These are phyloP conservation scores for Garra rufa DNA, from an alignment of 2,113 vertebrate genomes.

Conservation along the genomic window DNA sequence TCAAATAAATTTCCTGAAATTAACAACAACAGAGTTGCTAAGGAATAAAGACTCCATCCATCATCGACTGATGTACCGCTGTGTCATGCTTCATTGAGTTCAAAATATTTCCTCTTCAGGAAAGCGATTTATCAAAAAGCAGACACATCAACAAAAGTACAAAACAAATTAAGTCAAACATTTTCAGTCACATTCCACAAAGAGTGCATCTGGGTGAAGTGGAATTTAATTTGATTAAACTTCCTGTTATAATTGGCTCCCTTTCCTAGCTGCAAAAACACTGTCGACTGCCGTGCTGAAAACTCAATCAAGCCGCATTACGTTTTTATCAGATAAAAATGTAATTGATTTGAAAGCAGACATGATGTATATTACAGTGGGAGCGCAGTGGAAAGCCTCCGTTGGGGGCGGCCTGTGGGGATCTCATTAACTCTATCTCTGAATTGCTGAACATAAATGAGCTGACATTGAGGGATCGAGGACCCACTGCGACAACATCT, in stretches of 20 bases:
- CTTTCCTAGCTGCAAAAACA: slow-evolving; percentile 66
- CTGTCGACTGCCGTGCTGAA: slow-evolving; percentile 70
- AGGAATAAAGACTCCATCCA: slow-evolving; percentile 35
- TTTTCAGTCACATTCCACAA: slow-evolving; percentile 39
- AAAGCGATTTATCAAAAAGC: slow-evolving; percentile 61
- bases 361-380: slow-evolving; percentile 78
- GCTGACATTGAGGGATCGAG: slow-evolving; percentile 69
- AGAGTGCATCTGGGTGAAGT: slow-evolving; percentile 69
- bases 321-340: slow-evolving; percentile 80
- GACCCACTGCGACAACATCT: slow-evolving; percentile 70
- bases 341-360: slow-evolving; percentile 83
- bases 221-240: slow-evolving; percentile 75
- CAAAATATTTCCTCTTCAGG: slow-evolving; percentile 64
- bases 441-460: slow-evolving; percentile 69
- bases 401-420: slow-evolving; percentile 71
- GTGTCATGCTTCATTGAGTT: slow-evolving; percentile 46
- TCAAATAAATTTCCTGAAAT: slow-evolving; percentile 47
- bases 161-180: slow-evolving; percentile 64
- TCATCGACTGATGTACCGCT: slow-evolving; percentile 31
- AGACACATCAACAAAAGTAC: slow-evolving; percentile 67
- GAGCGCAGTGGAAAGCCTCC: slow-evolving; percentile 62
- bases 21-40: slow-evolving; percentile 12
- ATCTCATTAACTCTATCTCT: slow-evolving; percentile 78
- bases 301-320: slow-evolving; percentile 81
- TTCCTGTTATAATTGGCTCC: slow-evolving; percentile 76